Evolutionary conservation across 2,888 invertebrate species (phyloP).

Genomic region (Mesorhabditis spiculigera): DNA sequence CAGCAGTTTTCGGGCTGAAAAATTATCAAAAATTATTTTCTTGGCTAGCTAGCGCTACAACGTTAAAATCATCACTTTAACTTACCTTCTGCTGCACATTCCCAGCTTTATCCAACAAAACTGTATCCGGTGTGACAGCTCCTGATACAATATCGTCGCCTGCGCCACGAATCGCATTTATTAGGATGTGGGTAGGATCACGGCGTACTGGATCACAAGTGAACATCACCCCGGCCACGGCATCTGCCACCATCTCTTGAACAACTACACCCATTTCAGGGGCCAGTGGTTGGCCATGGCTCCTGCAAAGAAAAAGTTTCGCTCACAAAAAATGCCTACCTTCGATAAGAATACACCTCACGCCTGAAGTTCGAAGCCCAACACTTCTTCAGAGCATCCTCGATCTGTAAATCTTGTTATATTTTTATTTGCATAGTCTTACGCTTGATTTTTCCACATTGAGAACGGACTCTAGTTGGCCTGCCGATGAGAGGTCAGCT

Average conservation of each 20-base stretch:
- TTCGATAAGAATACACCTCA: constrained; percentile 75
- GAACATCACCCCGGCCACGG: constrained; percentile 73
- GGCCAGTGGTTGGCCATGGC: constrained; percentile 71
- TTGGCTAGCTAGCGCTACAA: not conserved
- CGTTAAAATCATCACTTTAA: constrained; percentile 1
- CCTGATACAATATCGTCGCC: constrained; percentile 83
- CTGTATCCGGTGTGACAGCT: constrained; percentile 71
- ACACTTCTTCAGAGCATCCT: constrained; percentile 69
- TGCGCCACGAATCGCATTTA: constrained; percentile 78
- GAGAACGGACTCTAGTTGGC: constrained; percentile 77
- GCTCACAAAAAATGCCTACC: constrained; percentile 62
- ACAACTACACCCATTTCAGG: constrained; percentile 77
- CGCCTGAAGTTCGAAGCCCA: constrained; percentile 80
- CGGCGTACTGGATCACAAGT: constrained; percentile 75
- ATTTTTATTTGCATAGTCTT: constrained; percentile 8
- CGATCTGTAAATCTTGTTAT: constrained; percentile 23
- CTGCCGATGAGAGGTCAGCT: constrained; percentile 76
- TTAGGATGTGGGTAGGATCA: constrained; percentile 69
- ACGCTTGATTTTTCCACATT: constrained; percentile 65
- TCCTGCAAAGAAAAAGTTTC: constrained; percentile 62
- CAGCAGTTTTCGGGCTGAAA: constrained; percentile 26
- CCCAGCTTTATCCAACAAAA: constrained; percentile 17
- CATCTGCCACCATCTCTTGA: constrained; percentile 74
- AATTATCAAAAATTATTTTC: not conserved
- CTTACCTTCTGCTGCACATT: constrained; percentile 2